These are phyloP conservation scores for Mastacembelus armatus DNA, from an alignment of 2,797 vertebrate genomes.

Conservation along the genomic window DNA sequence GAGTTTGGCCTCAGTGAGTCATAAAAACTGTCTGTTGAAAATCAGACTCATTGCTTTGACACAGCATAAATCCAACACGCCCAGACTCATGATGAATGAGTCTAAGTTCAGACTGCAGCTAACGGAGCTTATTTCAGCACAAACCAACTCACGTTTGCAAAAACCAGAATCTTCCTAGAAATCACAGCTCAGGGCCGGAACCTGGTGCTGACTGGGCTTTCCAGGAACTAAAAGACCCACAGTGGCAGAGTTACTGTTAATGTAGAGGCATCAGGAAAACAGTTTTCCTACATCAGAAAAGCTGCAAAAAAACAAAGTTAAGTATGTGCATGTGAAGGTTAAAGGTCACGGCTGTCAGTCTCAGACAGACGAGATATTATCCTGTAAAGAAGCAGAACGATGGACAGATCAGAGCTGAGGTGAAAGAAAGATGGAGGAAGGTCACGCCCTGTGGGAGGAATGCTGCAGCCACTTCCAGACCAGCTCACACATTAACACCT, in stretches of 20 bases:
- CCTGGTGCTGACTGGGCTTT: neutral
- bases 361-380: neutral
- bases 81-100: neutral
- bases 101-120: neutral
- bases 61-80: neutral
- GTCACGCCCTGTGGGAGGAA: conserved; percentile 12
- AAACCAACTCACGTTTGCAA: neutral
- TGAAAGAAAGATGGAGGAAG: neutral
- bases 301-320: neutral
- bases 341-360: neutral
- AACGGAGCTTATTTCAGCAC: too few species aligned
- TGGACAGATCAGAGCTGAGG: neutral
- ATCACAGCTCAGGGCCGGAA: too few species aligned
- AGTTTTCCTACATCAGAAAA: neutral
- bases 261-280: neutral
- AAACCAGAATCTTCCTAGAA: neutral
- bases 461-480: neutral
- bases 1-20: too few species aligned
- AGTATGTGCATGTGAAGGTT: too few species aligned
- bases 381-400: neutral
- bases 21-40: too few species aligned
- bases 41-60: too few species aligned
- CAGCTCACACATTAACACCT: neutral
- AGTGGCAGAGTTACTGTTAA: neutral
- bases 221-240: neutral